Base-by-base conservation (phyloP, 2,797 vertebrate genomes). In the Apogon hyalosoma region DNA sequence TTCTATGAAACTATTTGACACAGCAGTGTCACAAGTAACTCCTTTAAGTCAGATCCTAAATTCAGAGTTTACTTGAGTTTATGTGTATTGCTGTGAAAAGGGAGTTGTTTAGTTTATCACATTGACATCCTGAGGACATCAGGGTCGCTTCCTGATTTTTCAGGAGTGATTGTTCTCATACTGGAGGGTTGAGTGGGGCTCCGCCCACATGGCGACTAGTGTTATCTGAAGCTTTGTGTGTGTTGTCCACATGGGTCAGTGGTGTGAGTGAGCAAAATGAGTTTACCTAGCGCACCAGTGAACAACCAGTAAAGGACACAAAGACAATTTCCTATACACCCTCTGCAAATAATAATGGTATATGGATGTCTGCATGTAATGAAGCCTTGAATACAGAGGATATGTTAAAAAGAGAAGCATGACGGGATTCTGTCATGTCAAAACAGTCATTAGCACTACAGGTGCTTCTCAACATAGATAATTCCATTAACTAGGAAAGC, bases 81-180 rank as follows among this genome's bases (percentile, higher is more conserved):
- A n/a, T 50, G 43, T 15, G 21, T 72, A n/a, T 78, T 84, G 77
- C 66, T 40, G 14, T 40, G 46, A 73, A 62, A 63, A 49, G 71
- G 83, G 81, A 50, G 73, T 65, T 46, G 51, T 86, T 38, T 21
- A 64, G 72, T 72, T 73, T 62, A 73, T 81, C 63, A 33, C 3
- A 16, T 49, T 41, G 57, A 69, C 74, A 74, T 90, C 85, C 88
- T 2, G 11, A 1, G 0, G 66, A 87, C 50, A 72, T 52, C 1
- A 57, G 56, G 49, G 15, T 36, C 45, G 78, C 65, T 79, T 80
- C 79, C 81, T 69, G 75, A 52, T 60, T 73, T 47, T 46, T 57
- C 31, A 11, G 43, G 13, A 65, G 49, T 46, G 0, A 79, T 79
- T 85, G 76, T 84, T 77, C 50, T 51, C 16, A 5, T 66, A 63